Evolutionary conservation across 1,140 invertebrate species (phyloP).

Genomic region (Arion vulgaris): DNA sequence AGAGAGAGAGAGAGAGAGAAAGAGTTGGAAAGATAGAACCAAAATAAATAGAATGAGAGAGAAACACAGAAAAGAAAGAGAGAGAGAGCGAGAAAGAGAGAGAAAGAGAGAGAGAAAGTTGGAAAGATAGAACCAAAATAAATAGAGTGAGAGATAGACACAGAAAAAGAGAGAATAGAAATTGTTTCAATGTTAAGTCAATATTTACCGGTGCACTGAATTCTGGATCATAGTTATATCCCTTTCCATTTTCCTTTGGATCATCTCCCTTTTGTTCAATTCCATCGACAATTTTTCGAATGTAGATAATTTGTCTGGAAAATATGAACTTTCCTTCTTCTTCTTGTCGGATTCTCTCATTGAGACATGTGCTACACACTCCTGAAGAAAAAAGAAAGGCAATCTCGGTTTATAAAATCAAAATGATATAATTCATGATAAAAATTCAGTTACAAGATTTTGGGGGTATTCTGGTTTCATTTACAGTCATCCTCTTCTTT

Average conservation of each 20-base stretch:
- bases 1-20: background rate
- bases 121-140: too few relatives aligned
- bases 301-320: slow-evolving; percentile 65
- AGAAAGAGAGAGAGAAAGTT: background rate
- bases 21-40: too few relatives aligned
- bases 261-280: slow-evolving; percentile 40
- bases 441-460: too few relatives aligned
- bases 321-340: slow-evolving; percentile 65
- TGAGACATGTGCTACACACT: slow-evolving; percentile 67
- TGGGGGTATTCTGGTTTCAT: too few relatives aligned
- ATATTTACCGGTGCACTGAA: slow-evolving; percentile 42
- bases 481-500: too few relatives aligned
- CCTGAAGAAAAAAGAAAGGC: slow-evolving; percentile 47
- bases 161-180: background rate
- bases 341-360: slow-evolving; percentile 58
- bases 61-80: background rate
- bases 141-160: background rate
- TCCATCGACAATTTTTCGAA: slow-evolving; percentile 64
- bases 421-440: background rate
- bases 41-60: background rate
- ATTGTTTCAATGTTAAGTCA: background rate
- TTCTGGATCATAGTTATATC: slow-evolving; percentile 56
- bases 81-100: background rate
- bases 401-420: background rate
- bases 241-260: slow-evolving; percentile 33